A percentile compares a stretch with the other conserved stretches of the same genome.
Evolutionary conservation across 2,888 invertebrate species (phyloP).

Genomic region (Drosophila affinis): DNA sequence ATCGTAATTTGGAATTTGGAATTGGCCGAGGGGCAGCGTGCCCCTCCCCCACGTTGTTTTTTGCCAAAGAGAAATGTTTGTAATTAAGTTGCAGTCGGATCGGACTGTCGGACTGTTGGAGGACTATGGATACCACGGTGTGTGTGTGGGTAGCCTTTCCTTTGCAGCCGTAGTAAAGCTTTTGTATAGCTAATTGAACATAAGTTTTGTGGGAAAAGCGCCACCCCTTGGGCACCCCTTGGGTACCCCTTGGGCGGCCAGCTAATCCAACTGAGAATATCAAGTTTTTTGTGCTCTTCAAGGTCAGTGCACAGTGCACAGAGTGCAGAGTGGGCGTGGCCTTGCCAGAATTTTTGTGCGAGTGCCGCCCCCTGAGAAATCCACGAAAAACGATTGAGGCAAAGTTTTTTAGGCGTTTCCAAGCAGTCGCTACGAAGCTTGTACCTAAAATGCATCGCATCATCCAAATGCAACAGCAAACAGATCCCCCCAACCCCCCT

Average conservation of each 20-base stretch:
- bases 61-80: slow-evolving; percentile 56
- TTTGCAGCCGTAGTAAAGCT: slow-evolving; percentile 55
- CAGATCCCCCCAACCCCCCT: background rate
- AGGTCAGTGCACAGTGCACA: slow-evolving; percentile 49
- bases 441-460: slow-evolving; percentile 64
- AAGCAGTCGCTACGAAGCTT: slow-evolving; percentile 50
- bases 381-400: slow-evolving; percentile 34
- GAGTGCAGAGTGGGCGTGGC: slow-evolving; percentile 31
- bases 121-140: slow-evolving; percentile 7
- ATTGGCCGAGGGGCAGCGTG: slow-evolving; percentile 24
- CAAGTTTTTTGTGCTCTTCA: slow-evolving; percentile 43
- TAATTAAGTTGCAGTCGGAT: slow-evolving; percentile 71
- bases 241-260: slow-evolving; percentile 6
- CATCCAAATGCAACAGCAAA: slow-evolving; percentile 42
- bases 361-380: slow-evolving; percentile 34
- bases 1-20: slow-evolving; percentile 49
- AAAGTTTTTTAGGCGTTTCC: slow-evolving; percentile 47
- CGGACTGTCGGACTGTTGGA: slow-evolving; percentile 19
- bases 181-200: slow-evolving; percentile 66
- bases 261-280: slow-evolving; percentile 22
- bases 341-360: slow-evolving; percentile 42
- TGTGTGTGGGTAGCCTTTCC: slow-evolving; percentile 13
- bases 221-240: background rate
- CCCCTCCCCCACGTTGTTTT: slow-evolving; percentile 1
- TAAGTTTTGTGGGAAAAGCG: slow-evolving; percentile 21